These are phyloP conservation scores for Dasysyrphus tricinctus DNA, from an alignment of 2,888 invertebrate genomes.

Conservation along the genomic window DNA sequence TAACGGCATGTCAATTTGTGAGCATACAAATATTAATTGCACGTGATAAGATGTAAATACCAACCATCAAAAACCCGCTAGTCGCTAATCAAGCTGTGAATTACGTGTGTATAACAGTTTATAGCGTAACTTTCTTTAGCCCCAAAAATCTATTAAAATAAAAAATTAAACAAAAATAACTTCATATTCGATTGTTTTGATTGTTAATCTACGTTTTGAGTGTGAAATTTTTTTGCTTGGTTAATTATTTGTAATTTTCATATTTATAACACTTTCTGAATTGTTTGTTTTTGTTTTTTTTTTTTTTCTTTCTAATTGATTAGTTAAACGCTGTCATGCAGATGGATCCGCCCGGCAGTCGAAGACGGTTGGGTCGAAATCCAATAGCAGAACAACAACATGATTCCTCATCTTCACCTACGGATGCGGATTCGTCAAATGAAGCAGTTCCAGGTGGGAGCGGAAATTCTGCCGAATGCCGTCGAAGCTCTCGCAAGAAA, in stretches of 20 bases:
- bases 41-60: constrained; percentile 26
- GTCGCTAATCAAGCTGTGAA: constrained; percentile 33
- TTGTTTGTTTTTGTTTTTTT: constrained; percentile 1
- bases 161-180: constrained; percentile 19
- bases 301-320: constrained; percentile 4
- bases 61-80: background rate
- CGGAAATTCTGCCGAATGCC: constrained; percentile 77
- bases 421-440: constrained; percentile 47
- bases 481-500: constrained; percentile 82
- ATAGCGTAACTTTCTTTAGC: constrained; percentile 65
- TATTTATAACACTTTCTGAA: constrained; percentile 62
- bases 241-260: constrained; percentile 12
- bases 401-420: constrained; percentile 48
- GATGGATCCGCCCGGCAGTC: constrained; percentile 60
- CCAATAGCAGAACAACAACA: constrained; percentile 35
- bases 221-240: constrained; percentile 5
- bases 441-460: constrained; percentile 28
- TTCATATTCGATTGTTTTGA: constrained; percentile 47
- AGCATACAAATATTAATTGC: background rate
- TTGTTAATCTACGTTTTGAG: constrained; percentile 54
- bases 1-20: constrained; percentile 19
- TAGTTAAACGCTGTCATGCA: constrained; percentile 58
- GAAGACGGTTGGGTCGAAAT: constrained; percentile 31
- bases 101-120: constrained; percentile 68
- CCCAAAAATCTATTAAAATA: constrained; percentile 13